Evolutionary conservation across 2,113 vertebrate genomes (phyloP), one percentile per base, ranked within the genome.

Genomic region (Phalacrocorax carbo): DNA sequence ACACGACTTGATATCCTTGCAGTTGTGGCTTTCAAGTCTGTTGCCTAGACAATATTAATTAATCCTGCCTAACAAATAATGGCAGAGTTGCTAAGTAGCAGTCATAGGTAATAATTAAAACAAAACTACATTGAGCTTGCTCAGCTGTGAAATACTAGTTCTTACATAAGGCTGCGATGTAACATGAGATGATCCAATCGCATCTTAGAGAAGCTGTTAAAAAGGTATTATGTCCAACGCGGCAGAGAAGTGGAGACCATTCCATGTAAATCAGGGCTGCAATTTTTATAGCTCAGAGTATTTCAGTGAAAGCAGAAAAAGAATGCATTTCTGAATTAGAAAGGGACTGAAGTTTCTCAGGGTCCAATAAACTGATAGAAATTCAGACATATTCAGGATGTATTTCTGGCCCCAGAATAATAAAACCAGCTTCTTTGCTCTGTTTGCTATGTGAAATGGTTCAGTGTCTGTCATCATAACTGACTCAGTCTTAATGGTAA

Each of bases 41-140:
- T 96, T 95, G 93, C 94, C 85, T 69, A 54, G 94, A 52, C 79
- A 89, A 93, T 76, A 25, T 83, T 93, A 75, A 93, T 93, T 95
- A 93, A 70, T 82, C 94, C 88, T 88, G 55, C 79, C 92, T 91
- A 90, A 95, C 86, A 97, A 97, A 96, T 88, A 95, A 70, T 91
- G 54, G 40, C 79, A 82, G 73, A 91, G 96, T 93, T 97, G 82
- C 92, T 93, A 96, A 89, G 90, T 20, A 66, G 73, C 82, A 82
- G 52, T 60, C 38, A 36, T 54, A 94, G 72, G 81, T 90, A 58
- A 69, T 95, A 95, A 96, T 94, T 96, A 97, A 76, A 93, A 79
- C 36, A 80, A 91, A 91, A 79, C 52, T 82, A 60, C 8, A 2
- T 46, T 84, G 75, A 93, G 82, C 78, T 94, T 91, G 70, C 88